Conservation (phyloP, 1,140 invertebrate species). For the Heliconius eleuchia region DNA sequence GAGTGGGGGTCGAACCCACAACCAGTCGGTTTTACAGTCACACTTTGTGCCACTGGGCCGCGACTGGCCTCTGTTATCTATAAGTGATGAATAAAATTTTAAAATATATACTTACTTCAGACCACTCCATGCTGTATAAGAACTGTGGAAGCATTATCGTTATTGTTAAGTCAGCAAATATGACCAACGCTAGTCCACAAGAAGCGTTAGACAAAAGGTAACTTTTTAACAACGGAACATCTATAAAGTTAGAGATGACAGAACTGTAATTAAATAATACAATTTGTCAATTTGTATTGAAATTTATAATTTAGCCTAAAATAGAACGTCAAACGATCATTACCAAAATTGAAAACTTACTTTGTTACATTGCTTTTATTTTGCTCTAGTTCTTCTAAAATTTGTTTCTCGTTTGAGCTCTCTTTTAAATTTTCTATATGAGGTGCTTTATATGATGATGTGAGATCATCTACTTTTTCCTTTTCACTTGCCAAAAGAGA, state of each 20-base stretch:
- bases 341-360: background rate
- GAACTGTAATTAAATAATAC: background rate
- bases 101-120: conserved; percentile 43
- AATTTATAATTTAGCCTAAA: too few species aligned
- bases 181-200: conserved; percentile 73
- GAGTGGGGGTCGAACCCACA: too few species aligned
- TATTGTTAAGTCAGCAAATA: conserved; percentile 81
- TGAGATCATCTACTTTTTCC: background rate
- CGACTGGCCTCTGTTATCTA: too few species aligned
- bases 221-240: conserved; percentile 25
- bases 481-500: background rate
- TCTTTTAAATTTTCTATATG: background rate
- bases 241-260: conserved; percentile 13
- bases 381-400: background rate
- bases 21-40: too few species aligned
- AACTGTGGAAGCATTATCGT: conserved; percentile 54
- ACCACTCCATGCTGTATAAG: conserved; percentile 50
- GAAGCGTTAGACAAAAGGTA: conserved; percentile 75
- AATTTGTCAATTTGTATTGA: too few species aligned
- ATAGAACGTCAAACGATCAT: background rate
- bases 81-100: too few species aligned
- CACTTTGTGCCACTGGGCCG: too few species aligned
- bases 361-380: background rate
- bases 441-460: background rate
- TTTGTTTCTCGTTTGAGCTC: background rate